phyloP scores from a whole-genome alignment of 2,888 invertebrate genomes.

The Ptychoptera contaminata region DNA sequence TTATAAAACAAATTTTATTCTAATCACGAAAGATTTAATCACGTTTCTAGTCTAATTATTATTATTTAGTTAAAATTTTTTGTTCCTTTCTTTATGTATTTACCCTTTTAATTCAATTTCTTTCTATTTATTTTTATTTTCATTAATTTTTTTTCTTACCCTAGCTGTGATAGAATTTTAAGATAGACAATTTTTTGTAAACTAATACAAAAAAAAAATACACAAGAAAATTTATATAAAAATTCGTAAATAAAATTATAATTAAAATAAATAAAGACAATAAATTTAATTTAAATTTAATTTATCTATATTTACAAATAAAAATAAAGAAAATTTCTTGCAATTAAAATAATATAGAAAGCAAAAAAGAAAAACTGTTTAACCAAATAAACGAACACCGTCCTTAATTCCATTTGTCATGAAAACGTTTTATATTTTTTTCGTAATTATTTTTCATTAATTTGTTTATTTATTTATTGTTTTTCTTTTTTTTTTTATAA shows the following conservation, averaged over 20 bases:
- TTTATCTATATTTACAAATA: constrained; percentile 8
- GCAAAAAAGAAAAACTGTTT: too few species aligned
- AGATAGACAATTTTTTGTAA: constrained; percentile 14
- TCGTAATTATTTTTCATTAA: too few species aligned
- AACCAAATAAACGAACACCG: too few species aligned
- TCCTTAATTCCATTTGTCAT: too few species aligned
- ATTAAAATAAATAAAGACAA: constrained; percentile 11
- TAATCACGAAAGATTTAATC: background rate
- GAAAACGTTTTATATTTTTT: too few species aligned
- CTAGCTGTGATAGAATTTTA: constrained; percentile 29
- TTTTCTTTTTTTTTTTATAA: too few species aligned
- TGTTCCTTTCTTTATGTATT: background rate
- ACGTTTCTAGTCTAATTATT: too few species aligned
- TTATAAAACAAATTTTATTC: too few species aligned
- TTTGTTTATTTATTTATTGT: too few species aligned
- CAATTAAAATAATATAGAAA: background rate
- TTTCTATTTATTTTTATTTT: constrained; percentile 1
- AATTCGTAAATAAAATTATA: too few species aligned
- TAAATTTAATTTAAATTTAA: constrained; percentile 8
- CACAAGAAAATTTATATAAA: constrained; percentile 6
- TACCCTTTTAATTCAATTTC: background rate
- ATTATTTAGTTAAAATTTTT: too few species aligned
- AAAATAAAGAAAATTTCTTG: constrained; percentile 6
- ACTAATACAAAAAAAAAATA: constrained; percentile 11
- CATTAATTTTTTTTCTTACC: constrained; percentile 19